phyloP scores from a whole-genome alignment of 1,140 invertebrate genomes.

The Sipha flava region DNA sequence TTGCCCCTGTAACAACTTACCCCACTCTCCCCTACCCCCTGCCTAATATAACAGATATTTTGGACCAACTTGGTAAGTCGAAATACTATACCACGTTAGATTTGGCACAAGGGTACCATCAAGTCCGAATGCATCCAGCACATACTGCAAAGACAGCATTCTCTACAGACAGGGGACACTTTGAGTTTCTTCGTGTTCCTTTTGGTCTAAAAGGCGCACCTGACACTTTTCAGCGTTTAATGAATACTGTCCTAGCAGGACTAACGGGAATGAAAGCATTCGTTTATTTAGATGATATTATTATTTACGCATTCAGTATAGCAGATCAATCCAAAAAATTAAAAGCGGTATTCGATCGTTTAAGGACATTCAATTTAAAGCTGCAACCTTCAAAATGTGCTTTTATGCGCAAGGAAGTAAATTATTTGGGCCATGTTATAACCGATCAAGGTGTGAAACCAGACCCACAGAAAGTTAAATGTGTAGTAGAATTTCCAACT shows the following conservation, averaged over 20 bases:
- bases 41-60: no score
- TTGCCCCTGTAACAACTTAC: background rate
- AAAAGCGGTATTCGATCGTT: constrained; percentile 7
- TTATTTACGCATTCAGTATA: constrained; percentile 8
- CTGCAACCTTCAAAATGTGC: constrained; percentile 39
- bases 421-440: constrained; percentile 44
- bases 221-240: background rate
- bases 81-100: no score
- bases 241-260: background rate
- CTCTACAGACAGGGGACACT: no score
- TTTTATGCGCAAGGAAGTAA: constrained; percentile 37
- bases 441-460: constrained; percentile 40
- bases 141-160: no score
- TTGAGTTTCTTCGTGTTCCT: no score
- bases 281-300: constrained; percentile 37
- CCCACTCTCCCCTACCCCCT: background rate
- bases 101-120: no score
- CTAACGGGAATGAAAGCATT: background rate
- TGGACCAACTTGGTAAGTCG: no score
- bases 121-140: no score
- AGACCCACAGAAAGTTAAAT: constrained; percentile 42
- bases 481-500: constrained; percentile 41
- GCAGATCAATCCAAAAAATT: constrained; percentile 30
- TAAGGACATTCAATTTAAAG: constrained; percentile 28
- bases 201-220: background rate